phyloP scores from a whole-genome alignment of 2,888 invertebrate genomes.

The Eurytoma californica region DNA sequence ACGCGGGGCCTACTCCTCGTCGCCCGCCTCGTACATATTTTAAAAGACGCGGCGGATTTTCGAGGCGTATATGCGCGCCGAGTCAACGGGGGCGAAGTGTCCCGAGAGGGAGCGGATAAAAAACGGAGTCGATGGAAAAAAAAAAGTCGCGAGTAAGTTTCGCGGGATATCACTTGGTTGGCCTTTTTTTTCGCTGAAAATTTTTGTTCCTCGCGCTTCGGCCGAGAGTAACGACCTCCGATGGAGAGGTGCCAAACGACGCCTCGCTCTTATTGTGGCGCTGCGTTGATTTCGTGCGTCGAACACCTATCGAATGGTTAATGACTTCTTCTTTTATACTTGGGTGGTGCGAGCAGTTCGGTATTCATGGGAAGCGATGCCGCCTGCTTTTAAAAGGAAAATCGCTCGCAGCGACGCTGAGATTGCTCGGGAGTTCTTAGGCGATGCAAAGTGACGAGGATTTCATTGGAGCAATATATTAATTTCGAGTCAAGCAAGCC shows the following conservation, averaged over 20 bases:
- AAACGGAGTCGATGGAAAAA: conserved; percentile 11
- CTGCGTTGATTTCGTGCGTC: no score
- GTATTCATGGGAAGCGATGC: conserved; percentile 41
- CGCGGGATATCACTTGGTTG: neutral
- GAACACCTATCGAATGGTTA: conserved; percentile 16
- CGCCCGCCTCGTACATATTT: conserved; percentile 28
- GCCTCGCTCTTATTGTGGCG: no score
- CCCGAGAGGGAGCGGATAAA: no score
- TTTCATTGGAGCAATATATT: no score
- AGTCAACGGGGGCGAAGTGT: neutral
- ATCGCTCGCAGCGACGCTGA: no score
- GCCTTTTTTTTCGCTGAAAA: neutral
- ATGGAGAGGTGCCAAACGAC: conserved; percentile 30
- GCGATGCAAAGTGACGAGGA: no score
- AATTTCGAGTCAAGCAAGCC: no score
- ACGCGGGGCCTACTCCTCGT: conserved; percentile 1
- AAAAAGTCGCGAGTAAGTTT: neutral
- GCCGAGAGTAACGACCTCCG: conserved; percentile 44
- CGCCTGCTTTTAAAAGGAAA: conserved; percentile 24
- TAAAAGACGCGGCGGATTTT: conserved; percentile 2
- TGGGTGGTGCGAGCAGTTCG: neutral
- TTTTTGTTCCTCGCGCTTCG: conserved; percentile 13
- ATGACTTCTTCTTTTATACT: conserved; percentile 5
- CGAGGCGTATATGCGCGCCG: neutral
- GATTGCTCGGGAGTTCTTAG: no score